Percentiles rank a stretch among this genome's conserved stretches.
Evolutionary conservation across 2,113 vertebrate species (phyloP).

Genomic region (Sylvilagus bachmani): DNA sequence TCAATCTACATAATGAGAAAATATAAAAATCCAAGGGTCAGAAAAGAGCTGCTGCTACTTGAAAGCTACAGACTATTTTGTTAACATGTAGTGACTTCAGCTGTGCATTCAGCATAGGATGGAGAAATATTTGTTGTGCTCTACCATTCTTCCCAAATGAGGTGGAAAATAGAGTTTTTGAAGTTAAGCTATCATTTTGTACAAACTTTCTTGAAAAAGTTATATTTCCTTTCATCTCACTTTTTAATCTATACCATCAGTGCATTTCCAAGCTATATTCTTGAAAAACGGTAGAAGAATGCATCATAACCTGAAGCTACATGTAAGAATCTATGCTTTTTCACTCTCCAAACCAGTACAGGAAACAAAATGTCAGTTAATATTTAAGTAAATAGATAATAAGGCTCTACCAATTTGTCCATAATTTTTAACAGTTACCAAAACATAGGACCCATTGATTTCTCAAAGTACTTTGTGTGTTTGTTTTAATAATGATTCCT

Average conservation of each 20-base stretch:
- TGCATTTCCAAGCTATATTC: not conserved
- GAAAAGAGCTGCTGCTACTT: constrained; percentile 70
- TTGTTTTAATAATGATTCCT: constrained; percentile 12
- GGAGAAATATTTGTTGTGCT: constrained; percentile 70
- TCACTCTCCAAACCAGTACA: not conserved
- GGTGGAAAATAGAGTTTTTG: constrained; percentile 57
- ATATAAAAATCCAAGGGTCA: constrained; percentile 75
- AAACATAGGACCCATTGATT: not conserved
- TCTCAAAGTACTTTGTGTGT: not conserved
- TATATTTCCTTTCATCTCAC: not conserved
- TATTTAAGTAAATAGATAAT: constrained; percentile 25
- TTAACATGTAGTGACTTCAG: constrained; percentile 61
- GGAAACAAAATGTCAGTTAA: constrained; percentile 4
- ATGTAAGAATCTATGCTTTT: not conserved
- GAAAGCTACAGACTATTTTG: constrained; percentile 78
- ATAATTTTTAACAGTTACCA: not conserved
- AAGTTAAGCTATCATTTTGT: not conserved
- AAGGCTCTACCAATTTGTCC: not conserved
- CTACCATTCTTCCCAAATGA: constrained; percentile 33
- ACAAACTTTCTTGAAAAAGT: not conserved
- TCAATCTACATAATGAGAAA: constrained; percentile 84
- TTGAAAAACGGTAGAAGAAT: not conserved
- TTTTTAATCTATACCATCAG: not conserved
- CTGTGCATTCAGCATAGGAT: not conserved
- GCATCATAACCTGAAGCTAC: not conserved